These are phyloP conservation scores for Urocolius indicus DNA, from an alignment of 2,113 vertebrate species.

Conservation along the genomic window DNA sequence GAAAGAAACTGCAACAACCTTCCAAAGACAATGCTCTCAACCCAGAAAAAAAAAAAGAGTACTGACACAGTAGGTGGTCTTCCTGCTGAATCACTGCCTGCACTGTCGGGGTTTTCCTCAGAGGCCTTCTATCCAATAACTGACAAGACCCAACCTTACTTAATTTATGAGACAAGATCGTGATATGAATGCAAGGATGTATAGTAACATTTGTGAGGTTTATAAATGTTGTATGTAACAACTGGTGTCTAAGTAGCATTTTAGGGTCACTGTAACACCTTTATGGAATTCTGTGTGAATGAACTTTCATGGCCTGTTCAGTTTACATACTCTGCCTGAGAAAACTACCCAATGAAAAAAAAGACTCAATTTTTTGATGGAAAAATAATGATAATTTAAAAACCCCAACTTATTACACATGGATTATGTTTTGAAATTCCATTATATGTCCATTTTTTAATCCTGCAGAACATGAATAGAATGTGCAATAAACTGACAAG, in stretches of 20 bases:
- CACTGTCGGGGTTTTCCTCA: conserved; percentile 72
- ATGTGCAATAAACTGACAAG: not conserved
- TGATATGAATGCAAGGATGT: not conserved
- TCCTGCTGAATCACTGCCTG: conserved; percentile 47
- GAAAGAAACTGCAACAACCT: not conserved
- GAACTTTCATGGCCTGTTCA: not conserved
- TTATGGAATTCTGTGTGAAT: not conserved
- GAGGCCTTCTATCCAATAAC: conserved; percentile 54
- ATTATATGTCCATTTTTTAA: not conserved
- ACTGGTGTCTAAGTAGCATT: not conserved
- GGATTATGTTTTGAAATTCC: not conserved
- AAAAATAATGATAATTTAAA: not conserved
- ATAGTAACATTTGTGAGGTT: conserved; percentile 1
- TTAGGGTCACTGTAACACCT: conserved; percentile 4
- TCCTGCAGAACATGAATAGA: not conserved
- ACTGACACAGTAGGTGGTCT: conserved; percentile 71
- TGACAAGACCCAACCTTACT: conserved; percentile 59
- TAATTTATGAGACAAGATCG: conserved; percentile 70
- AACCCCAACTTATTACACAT: not conserved
- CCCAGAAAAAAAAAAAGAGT: conserved; percentile 51
- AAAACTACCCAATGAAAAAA: conserved; percentile 13
- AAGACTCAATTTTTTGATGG: not conserved
- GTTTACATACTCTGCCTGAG: not conserved
- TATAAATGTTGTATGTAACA: not conserved
- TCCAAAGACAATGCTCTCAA: conserved; percentile 1